Base-by-base conservation (phyloP, 2,888 invertebrate genomes). In the Drosophila neonasuta region DNA sequence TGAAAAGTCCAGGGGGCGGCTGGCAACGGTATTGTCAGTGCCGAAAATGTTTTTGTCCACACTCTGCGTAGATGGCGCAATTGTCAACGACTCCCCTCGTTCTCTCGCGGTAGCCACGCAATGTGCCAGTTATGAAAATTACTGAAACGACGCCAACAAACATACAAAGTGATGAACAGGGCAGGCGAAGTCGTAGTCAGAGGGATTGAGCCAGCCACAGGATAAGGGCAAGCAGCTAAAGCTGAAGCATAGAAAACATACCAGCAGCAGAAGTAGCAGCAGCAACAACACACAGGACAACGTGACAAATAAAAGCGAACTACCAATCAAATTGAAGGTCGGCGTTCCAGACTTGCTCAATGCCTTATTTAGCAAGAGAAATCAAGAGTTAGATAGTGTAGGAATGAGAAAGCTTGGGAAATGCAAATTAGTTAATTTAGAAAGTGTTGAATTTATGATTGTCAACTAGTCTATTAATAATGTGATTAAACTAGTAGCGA, bases 51-150 rank as follows among this genome's bases (percentile, higher is more conserved):
- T 87, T 87, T 82, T 72, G 80, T 86, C 66, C 75, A 75, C 72
- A 78, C 54, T 63, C 62, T 71, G 69, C 68, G 68, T 74, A 62
- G 64, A 56, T 65, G 64, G 68, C 62, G 50, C 66, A 79, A 74
- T 86, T 86, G 79, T 84, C 84, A 75, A 81, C 67, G 56, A 74
- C 69, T 68, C 63, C 59, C 51, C 51, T 36, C 61, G n/a, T 5
- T n/a, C 4, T 6, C 48, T 11, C 34, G 30, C 54, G n/a, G 48
- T 55, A 39, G 56, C 73, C 60, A 50, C 51, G 55, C 67, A 59
- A 56, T 71, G 70, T 63, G 83, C 70, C 77, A 77, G 84, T 87
- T 82, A 87, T 87, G 88, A 82, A 87, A 87, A 82, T 82, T 80
- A 82, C 80, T 71, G 80, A 80, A 86, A 82, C 74, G 88, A 87